Evolutionary conservation across 2,113 vertebrate species (phyloP).

Genomic region (Callospermophilus lateralis): DNA sequence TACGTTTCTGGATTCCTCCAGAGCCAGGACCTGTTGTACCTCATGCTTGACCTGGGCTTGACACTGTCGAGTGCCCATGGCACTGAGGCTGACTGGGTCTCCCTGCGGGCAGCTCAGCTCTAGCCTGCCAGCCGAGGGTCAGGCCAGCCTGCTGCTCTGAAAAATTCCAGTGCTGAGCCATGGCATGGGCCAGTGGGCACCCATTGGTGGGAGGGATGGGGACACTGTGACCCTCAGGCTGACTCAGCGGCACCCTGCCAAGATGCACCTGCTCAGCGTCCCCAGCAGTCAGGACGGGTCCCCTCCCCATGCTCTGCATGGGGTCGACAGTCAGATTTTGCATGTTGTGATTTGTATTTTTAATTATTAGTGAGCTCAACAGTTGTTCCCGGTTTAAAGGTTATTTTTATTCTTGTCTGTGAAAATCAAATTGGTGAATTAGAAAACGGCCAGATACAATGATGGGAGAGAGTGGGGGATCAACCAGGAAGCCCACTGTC

Average conservation of each 20-base stretch:
- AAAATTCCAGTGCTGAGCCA: rapidly evolving
- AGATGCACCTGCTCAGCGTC: background rate
- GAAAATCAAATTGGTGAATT: background rate
- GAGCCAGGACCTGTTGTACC: rapidly evolving
- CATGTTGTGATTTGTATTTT: background rate
- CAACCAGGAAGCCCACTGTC: background rate
- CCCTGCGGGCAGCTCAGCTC: rapidly evolving
- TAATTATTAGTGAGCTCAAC: too few species aligned
- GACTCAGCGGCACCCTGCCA: too few species aligned
- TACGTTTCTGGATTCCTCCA: rapidly evolving
- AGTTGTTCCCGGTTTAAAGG: background rate
- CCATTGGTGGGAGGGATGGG: rapidly evolving
- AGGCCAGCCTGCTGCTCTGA: rapidly evolving
- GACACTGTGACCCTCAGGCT: background rate
- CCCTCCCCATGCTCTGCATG: rapidly evolving
- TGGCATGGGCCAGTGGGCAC: rapidly evolving
- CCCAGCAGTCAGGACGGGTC: rapidly evolving
- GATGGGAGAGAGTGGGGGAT: rapidly evolving
- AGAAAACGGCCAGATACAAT: background rate
- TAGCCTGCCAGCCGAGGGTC: rapidly evolving
- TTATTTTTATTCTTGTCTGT: background rate
- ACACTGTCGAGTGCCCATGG: rapidly evolving
- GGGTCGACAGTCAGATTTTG: background rate
- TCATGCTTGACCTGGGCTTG: rapidly evolving
- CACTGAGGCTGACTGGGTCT: rapidly evolving